These are phyloP conservation scores for Muricea muricata DNA, from an alignment of 92 coral and sea anemone species.

Conservation along the genomic window DNA sequence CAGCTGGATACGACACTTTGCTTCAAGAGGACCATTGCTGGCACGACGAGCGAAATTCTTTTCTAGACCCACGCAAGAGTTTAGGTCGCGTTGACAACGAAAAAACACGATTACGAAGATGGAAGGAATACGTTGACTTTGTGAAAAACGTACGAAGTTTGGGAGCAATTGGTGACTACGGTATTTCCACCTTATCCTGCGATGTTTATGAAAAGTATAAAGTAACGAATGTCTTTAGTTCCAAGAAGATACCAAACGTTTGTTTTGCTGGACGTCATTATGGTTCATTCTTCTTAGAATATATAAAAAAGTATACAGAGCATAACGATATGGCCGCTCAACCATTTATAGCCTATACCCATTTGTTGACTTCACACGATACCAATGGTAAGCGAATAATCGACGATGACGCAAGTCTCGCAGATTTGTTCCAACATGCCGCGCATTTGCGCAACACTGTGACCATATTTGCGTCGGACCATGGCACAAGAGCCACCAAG, in stretches of 20 bases:
- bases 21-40: slow-evolving; percentile 30
- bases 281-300: slow-evolving; percentile 72
- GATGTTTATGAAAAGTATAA: slow-evolving; percentile 66
- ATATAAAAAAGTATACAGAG: slow-evolving; percentile 68
- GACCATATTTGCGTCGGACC: slow-evolving; percentile 31
- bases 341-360: slow-evolving; percentile 82
- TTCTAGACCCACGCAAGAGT: slow-evolving; percentile 59
- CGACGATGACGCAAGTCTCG: slow-evolving; percentile 22
- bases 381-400: slow-evolving; percentile 74
- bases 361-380: slow-evolving; percentile 92
- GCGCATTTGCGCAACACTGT: slow-evolving; percentile 30
- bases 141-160: slow-evolving; percentile 27
- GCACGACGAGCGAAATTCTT: slow-evolving; percentile 6
- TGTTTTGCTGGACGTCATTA: slow-evolving; percentile 80
- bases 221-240: slow-evolving; percentile 71
- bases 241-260: slow-evolving; percentile 15
- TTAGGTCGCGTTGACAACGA: background rate
- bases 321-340: slow-evolving; percentile 47
- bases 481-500: slow-evolving; percentile 1
- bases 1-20: slow-evolving; percentile 9
- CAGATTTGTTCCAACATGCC: slow-evolving; percentile 12
- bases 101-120: background rate
- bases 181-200: slow-evolving; percentile 75
- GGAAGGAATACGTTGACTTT: slow-evolving; percentile 19
- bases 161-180: slow-evolving; percentile 70